A percentile compares a stretch with the other conserved stretches of the same genome.
Conservation (phyloP, 1,140 invertebrate genomes). For the Penaeus chinensis region DNA sequence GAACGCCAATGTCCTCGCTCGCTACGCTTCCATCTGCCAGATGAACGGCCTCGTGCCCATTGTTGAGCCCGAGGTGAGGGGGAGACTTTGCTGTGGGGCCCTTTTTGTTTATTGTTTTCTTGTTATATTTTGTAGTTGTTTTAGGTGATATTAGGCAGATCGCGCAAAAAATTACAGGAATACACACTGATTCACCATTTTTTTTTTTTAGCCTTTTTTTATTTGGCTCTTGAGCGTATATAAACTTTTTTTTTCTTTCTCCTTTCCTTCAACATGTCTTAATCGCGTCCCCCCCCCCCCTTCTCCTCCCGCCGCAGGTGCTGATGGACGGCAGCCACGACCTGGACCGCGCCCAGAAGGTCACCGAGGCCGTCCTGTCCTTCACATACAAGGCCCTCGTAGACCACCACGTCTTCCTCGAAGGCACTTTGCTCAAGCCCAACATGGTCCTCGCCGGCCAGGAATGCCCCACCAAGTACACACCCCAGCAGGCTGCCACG, state of each 20-base stretch:
- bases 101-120: neutral
- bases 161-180: no score
- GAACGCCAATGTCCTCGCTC: slow-evolving; percentile 94
- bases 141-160: no score
- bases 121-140: neutral
- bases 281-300: neutral
- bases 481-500: slow-evolving; percentile 78
- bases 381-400: slow-evolving; percentile 96
- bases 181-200: no score
- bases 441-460: slow-evolving; percentile 98
- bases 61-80: slow-evolving; percentile 87
- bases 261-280: neutral
- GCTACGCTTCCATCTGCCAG: slow-evolving; percentile 97
- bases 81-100: neutral
- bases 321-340: slow-evolving; percentile 92
- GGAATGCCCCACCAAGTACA: slow-evolving; percentile 78
- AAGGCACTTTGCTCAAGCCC: slow-evolving; percentile 97
- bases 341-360: slow-evolving; percentile 90
- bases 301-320: slow-evolving; percentile 69
- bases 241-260: neutral
- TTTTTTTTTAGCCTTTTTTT: no score
- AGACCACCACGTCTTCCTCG: slow-evolving; percentile 97
- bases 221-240: no score
- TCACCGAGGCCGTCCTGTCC: slow-evolving; percentile 95
- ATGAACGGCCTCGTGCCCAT: slow-evolving; percentile 96